Evolutionary conservation across 2,113 vertebrate genomes (phyloP), one percentile per base, ranked within the genome.

Genomic region (Saccopteryx leptura): DNA sequence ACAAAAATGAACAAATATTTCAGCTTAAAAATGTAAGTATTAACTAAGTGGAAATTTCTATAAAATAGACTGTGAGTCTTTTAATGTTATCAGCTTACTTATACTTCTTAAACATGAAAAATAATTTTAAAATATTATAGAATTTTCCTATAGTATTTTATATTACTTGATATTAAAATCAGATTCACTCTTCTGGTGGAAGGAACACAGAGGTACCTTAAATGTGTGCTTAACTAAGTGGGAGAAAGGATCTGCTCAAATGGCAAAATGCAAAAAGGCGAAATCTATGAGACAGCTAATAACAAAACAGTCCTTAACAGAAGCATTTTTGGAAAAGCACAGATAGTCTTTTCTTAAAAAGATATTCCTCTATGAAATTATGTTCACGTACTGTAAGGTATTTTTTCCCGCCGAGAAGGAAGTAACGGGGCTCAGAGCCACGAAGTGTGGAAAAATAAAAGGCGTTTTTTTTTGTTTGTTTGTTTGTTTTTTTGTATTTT

Each of bases 101-200:
- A 66, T 14, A 80, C 11, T 46, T 75, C 4, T 58, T 90, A 89
- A 80, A 3, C 14, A 56, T 65, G 60, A 92, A 63, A 96, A 66
- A 60, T 28, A 60, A 54, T 66, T 79, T 88, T 72, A 21, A 78
- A 95, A 50, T 23, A 76, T 66, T n/a, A 39, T 80, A 14, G 65
- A 72, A 79, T 90, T 39, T 48, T 26, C 80, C 58, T 74, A 26
- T 50, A 50, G 65, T 33, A 58, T 79, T 76, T 95, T 66, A 39
- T 52, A 33, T 76, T 84, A 84, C n/a, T 89, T 23, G 50, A 78
- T 4, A 48, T 79, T 89, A 66, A 72, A 93, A 85, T 76, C 46
- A 76, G 60, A 82, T 58, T 75, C 28, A 65, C 10, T 50, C 58
- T 68, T 83, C 12, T 48, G 17, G 54, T 8, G 4, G 9, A 71